Conservation (phyloP, 30 jellyfish, hydroid and myxozoan genomes). For the Aurelia aurita complex sp. Pacific region DNA sequence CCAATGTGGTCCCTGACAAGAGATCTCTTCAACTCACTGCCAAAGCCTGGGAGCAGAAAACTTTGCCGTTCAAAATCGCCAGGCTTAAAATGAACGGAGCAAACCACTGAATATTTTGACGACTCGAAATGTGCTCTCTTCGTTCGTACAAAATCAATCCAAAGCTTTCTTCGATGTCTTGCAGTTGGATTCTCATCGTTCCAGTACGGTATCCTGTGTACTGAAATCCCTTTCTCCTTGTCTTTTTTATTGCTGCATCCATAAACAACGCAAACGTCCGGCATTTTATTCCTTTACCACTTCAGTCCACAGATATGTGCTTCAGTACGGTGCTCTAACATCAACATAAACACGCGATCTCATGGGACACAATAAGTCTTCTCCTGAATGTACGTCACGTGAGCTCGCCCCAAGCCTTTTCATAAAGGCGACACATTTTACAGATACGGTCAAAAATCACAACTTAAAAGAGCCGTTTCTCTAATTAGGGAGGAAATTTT, state of each 20-base stretch:
- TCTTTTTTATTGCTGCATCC: background rate
- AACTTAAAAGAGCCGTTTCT: background rate
- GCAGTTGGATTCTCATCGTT: slow-evolving; percentile 2
- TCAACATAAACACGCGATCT: background rate
- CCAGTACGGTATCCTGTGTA: slow-evolving; percentile 10
- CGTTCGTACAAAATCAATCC: background rate
- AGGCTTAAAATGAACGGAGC: slow-evolving; percentile 4
- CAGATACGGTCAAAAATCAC: slow-evolving; percentile 10
- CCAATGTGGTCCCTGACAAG: background rate
- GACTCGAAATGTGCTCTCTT: background rate
- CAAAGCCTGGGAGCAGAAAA: background rate
- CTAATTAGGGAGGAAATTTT: background rate
- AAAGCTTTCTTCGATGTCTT: background rate
- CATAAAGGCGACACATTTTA: background rate
- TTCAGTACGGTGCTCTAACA: background rate
- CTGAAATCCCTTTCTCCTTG: background rate
- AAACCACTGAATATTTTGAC: background rate
- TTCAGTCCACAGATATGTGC: too few species aligned
- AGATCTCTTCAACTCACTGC: background rate
- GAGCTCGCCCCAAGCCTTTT: slow-evolving; percentile 17
- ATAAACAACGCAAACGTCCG: slow-evolving; percentile 23
- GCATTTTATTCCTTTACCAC: background rate
- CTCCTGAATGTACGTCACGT: slow-evolving; percentile 13
- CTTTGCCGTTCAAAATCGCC: background rate
- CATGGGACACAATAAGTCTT: background rate